Conservation (phyloP, 2,113 vertebrate species). For the Barbus barbus region DNA sequence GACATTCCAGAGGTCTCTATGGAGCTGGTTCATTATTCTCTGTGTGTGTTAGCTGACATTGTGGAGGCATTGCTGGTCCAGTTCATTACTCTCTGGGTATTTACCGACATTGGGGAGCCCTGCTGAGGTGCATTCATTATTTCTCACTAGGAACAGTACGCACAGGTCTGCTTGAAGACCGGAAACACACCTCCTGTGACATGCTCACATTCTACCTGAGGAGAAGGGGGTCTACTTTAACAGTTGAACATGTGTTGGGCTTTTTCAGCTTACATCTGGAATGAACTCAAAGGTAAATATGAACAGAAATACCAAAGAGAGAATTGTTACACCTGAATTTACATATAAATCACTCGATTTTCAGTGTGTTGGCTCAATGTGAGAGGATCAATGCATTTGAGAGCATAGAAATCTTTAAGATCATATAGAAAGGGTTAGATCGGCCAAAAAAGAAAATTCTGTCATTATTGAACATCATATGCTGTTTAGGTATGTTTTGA, state of each 20-base stretch:
- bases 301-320: neutral
- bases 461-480: neutral
- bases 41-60: slow-evolving; percentile 54
- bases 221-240: neutral
- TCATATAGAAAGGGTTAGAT: neutral
- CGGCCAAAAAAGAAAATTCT: neutral
- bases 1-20: slow-evolving; percentile 46
- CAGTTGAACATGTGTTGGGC: neutral
- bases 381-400: neutral
- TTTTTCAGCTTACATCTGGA: neutral
- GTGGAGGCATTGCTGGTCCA: slow-evolving; percentile 44
- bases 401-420: neutral
- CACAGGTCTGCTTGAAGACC: slow-evolving; percentile 22
- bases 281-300: neutral
- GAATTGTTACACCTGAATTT: neutral
- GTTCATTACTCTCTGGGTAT: slow-evolving; percentile 57
- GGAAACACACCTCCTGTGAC: neutral
- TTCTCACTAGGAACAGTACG: slow-evolving; percentile 30
- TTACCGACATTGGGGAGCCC: slow-evolving; percentile 51
- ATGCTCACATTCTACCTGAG: neutral
- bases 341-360: neutral
- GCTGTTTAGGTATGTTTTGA: too few species aligned
- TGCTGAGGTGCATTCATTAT: slow-evolving; percentile 49
- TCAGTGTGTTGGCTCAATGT: neutral
- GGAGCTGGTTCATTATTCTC: slow-evolving; percentile 49